phyloP scores from a whole-genome alignment of 2,888 invertebrate species.

The Podabrus alpinus region DNA sequence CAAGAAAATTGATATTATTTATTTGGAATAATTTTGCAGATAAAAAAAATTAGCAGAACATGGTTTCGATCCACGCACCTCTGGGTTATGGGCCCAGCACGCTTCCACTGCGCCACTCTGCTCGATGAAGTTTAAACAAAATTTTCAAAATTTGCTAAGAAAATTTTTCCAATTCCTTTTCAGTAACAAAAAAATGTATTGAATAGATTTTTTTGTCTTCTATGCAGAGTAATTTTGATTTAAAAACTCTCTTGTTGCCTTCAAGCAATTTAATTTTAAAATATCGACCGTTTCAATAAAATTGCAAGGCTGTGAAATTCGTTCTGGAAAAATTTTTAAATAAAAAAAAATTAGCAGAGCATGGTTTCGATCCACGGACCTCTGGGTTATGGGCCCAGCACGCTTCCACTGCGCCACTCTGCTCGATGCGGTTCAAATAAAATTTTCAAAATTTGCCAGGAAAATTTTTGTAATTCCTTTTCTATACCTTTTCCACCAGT shows the following conservation, averaged over 20 bases:
- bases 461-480: not conserved
- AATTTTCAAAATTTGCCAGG: not conserved
- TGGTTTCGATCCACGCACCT: conserved; percentile 92
- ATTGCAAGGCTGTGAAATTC: not conserved
- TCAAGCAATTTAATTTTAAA: not conserved
- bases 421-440: conserved; percentile 54
- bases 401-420: conserved; percentile 85
- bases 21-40: no score
- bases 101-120: conserved; percentile 85
- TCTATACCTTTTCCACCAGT: no score
- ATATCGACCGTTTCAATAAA: not conserved
- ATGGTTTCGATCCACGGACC: conserved; percentile 91
- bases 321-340: no score
- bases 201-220: not conserved
- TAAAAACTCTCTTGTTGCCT: not conserved
- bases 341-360: conserved; percentile 62
- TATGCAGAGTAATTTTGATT: not conserved
- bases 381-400: conserved; percentile 88
- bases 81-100: conserved; percentile 88
- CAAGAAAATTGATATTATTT: no score
- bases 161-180: not conserved
- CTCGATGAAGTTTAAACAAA: conserved; percentile 48
- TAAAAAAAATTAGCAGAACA: conserved; percentile 66
- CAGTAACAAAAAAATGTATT: not conserved
- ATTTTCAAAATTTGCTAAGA: not conserved